Percentiles rank a stretch among this genome's conserved stretches.
Evolutionary conservation across 2,888 invertebrate genomes (phyloP).

Genomic region (Ethmia dodecea): DNA sequence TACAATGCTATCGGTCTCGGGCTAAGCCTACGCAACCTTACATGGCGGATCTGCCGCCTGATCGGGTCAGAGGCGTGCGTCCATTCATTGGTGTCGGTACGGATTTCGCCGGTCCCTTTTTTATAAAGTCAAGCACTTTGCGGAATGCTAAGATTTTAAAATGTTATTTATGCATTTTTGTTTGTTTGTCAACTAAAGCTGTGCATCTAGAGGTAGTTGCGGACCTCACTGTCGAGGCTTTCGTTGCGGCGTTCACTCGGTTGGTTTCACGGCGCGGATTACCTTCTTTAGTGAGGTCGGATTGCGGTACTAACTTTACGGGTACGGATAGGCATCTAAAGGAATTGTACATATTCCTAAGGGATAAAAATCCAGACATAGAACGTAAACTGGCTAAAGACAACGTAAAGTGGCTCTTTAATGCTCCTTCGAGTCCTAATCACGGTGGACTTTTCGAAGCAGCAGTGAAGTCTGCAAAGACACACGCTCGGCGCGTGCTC

Average conservation of each 20-base stretch:
- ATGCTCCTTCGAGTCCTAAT: not conserved
- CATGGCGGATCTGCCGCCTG: conserved; percentile 10
- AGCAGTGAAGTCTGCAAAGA: not conserved
- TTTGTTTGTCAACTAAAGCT: no score
- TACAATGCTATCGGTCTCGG: no score
- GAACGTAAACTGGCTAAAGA: no score
- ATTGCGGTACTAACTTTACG: conserved; percentile 15
- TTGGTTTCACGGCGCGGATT: conserved; percentile 14
- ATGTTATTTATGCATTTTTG: not conserved
- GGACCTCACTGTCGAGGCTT: conserved; percentile 12
- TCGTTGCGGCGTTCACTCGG: conserved; percentile 12
- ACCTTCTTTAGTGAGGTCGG: conserved; percentile 8
- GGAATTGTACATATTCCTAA: conserved; percentile 3
- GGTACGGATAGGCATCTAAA: conserved; percentile 11
- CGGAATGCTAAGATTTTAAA: no score
- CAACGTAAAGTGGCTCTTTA: not conserved
- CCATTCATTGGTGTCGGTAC: conserved; percentile 5
- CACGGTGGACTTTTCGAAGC: not conserved
- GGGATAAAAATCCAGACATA: not conserved
- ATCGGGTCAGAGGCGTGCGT: conserved; percentile 2
- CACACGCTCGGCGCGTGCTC: not conserved
- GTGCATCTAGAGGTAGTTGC: conserved; percentile 13
- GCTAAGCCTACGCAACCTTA: conserved; percentile 2
- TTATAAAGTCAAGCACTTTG: conserved; percentile 2
- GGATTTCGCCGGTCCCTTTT: conserved; percentile 12